Evolutionary conservation across 2,888 invertebrate genomes (phyloP), one percentile per base, ranked within the genome.

Genomic region (Poecilobothrus nobilitatus): DNA sequence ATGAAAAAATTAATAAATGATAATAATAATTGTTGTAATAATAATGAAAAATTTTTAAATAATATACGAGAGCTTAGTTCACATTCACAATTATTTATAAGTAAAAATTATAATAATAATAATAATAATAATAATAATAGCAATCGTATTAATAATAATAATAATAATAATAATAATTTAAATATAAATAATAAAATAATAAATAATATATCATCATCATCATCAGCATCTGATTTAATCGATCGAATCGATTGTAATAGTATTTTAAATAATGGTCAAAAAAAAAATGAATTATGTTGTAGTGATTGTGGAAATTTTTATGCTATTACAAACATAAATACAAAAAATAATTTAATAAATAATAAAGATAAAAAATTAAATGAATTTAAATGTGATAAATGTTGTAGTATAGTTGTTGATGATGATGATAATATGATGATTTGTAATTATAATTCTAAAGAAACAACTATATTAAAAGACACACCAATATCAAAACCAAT

Each of bases 401-500:
- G 79, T 71, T 74, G 75, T 70, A 72, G 73, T 68, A 63, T 77
- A 27, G 66, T 37, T 21, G 69, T 72, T 71, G 72, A 73, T 77
- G 12, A 69, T 75, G 37, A 67, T 63, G 70, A 69, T 53, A 74
- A 74, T 34, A 63, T 33, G 5, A 69, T 76, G 63, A 72, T 70
- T 10, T 34, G 73, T 63, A 22, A 63, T 63, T 22, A 12, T 22
- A 63, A 8, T 22, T 66, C 65, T 67, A 70, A 72, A 41, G 69
- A 67, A 63, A 67, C 68, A 67, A 81, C 82, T 62, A 76, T 81
- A 62, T 73, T 82, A 63, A 82, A 83, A 77, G 82, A 81, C 75
- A 79, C 73, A 73, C 85, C 83, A 76, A 92, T 92, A 76, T 85
- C 83, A 76, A 92, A 92, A 76, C 94, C 94, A 22, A 86, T 92